Base-by-base conservation (phyloP, 2,113 vertebrate genomes). In the Perccottus glenii region DNA sequence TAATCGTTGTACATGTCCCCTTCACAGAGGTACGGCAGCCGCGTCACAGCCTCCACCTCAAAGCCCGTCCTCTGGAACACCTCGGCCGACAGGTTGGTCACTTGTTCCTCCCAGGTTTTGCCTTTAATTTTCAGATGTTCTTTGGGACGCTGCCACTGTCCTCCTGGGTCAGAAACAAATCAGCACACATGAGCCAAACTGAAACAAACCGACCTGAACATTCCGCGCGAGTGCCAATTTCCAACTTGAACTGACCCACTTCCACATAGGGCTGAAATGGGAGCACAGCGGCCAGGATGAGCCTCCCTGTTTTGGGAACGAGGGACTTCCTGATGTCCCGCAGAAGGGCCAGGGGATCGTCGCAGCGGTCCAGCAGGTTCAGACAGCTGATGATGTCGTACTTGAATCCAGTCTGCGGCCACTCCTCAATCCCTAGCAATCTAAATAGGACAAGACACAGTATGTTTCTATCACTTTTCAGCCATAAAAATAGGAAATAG, bases 1-100 rank as follows among this genome's bases (percentile, higher is more conserved):
- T 97, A 98, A 86, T 99, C 96, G 44, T 95, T 96, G 43, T 98
- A 96, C 94, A 98, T 96, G 84, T 99, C 98, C 2, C 98, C 97
- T 80, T 99, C 98, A 35, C 98, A 99, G 57, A 99, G 93, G 88
- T 99, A 99, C 0, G 98, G 98, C 87, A 99, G 81, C 71, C 97
- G 94, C 47, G 96, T 99, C 82, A 99, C 94, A 10, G 95, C 93
- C 81, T 98, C 96, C 5, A 99, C 94, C 66, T 92, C 93, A 76
- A 99, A 95, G 9, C 98, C 98, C 6, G 87, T 93, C 85, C 88
- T 92, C 46, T 73, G 81, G 89, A 99, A 98, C 42, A 98, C 94
- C n/a, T 90, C 84, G 45, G 89, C 92, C 14, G 94, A 93, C 86
- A 99, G 79, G 76, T 93, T 93, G 5, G 94, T 97, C 60, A 97